phyloP scores from a whole-genome alignment of 92 coral and sea anemone genomes.

The Blastomussa wellsi region DNA sequence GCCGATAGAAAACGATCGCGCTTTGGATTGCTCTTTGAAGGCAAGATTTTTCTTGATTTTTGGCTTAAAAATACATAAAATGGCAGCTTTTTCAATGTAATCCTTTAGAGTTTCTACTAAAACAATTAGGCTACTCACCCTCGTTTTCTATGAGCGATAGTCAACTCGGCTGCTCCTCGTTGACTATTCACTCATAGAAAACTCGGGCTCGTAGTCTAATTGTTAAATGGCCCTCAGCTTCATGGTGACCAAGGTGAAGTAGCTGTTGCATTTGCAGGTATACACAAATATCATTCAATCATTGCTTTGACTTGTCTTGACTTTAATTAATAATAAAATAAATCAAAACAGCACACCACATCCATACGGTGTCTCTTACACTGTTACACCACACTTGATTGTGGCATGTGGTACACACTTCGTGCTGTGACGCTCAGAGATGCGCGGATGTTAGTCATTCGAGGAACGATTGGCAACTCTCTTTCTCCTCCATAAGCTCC shows the following conservation, averaged over 20 bases:
- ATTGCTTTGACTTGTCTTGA: not conserved
- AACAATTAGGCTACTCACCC: no score
- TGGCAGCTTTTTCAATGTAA: no score
- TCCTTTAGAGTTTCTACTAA: no score
- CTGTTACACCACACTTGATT: not conserved
- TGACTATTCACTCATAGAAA: no score
- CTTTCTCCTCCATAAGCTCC: constrained; percentile 79
- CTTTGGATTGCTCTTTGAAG: no score
- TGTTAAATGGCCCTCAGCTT: not conserved
- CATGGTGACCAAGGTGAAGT: not conserved
- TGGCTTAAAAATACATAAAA: no score
- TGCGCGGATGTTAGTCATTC: constrained; percentile 27
- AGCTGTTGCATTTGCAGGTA: not conserved
- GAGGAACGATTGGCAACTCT: constrained; percentile 31
- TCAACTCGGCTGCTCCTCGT: no score
- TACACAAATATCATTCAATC: not conserved
- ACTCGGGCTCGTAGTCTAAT: no score
- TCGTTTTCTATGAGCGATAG: no score
- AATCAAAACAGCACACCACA: constrained; percentile 1
- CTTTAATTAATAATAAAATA: not conserved
- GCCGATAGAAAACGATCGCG: no score
- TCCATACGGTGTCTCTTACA: not conserved
- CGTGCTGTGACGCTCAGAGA: not conserved
- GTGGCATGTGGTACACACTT: not conserved
- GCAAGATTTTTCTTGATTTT: no score